Evolutionary conservation across 2,113 vertebrate species (phyloP).

Genomic region (Varanus komodoensis): DNA sequence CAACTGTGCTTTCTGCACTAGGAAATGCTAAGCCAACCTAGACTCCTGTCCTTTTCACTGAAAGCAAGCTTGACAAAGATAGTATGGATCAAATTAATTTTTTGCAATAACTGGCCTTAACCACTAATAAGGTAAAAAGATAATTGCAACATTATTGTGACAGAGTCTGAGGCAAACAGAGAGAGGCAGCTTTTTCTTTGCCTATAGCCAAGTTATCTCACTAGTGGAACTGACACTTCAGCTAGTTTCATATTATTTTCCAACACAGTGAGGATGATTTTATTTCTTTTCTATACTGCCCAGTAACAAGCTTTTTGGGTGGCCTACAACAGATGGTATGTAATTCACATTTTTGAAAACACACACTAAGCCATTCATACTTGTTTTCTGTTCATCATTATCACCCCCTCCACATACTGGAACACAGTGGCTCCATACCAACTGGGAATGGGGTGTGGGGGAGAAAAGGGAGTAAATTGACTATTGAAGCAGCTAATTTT

Average conservation of each 20-base stretch:
- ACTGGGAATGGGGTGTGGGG: neutral
- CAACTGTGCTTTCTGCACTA: neutral
- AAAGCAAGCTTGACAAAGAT: neutral
- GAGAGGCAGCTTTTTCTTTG: rapidly evolving
- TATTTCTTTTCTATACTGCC: no score
- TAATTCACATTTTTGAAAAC: neutral
- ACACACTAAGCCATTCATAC: neutral
- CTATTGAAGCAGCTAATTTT: neutral
- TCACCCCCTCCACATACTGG: neutral
- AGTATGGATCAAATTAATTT: neutral
- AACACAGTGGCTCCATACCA: neutral
- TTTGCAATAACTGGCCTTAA: neutral
- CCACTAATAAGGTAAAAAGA: rapidly evolving
- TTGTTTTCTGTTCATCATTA: neutral
- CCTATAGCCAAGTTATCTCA: neutral
- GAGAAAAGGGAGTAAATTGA: neutral
- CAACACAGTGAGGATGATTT: neutral
- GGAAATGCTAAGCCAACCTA: neutral
- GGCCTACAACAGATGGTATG: neutral
- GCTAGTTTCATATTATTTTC: neutral
- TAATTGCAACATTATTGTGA: neutral
- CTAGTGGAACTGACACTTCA: neutral
- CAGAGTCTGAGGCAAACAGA: conserved; percentile 1
- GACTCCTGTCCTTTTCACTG: neutral
- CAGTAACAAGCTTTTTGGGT: no score